A percentile compares a stretch with the other conserved stretches of the same genome.
Conservation (phyloP, 2,888 invertebrate genomes). For the Polymixis lichenea region DNA sequence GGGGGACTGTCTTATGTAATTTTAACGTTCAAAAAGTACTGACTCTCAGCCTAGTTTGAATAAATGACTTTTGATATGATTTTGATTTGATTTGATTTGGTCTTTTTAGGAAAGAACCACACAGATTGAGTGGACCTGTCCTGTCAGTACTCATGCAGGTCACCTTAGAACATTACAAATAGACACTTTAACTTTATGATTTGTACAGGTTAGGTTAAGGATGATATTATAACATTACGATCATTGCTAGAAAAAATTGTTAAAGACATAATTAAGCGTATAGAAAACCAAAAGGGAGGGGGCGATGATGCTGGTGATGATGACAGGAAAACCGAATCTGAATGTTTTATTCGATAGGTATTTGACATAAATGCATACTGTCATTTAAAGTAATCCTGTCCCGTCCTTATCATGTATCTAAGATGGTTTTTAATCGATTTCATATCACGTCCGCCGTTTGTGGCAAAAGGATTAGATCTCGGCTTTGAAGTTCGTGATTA, state of each 20-base stretch:
- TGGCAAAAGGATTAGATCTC: constrained; percentile 30
- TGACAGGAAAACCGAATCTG: background rate
- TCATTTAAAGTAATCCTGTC: constrained; percentile 1
- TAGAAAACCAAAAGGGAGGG: background rate
- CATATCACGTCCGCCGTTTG: constrained; percentile 31
- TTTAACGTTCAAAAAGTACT: too few relatives aligned
- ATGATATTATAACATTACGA: too few relatives aligned
- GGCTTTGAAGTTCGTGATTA: constrained; percentile 44
- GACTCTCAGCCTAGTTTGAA: too few relatives aligned
- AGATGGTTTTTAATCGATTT: constrained; percentile 44
- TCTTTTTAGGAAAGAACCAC: too few relatives aligned
- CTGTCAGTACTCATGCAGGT: too few relatives aligned
- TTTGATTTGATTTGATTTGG: too few relatives aligned
- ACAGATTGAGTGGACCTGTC: too few relatives aligned
- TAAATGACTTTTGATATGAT: too few relatives aligned
- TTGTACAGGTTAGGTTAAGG: too few relatives aligned
- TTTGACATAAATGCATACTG: background rate
- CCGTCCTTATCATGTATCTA: constrained; percentile 9
- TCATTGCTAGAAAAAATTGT: background rate
- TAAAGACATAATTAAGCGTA: background rate
- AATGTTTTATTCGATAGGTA: background rate
- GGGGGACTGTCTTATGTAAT: too few relatives aligned
- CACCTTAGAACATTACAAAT: too few relatives aligned
- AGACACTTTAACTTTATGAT: too few relatives aligned
- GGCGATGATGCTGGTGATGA: background rate